A percentile compares a stretch with the other conserved stretches of the same genome.
Evolutionary conservation across 1,140 invertebrate species (phyloP).

Genomic region (Eriocheir sinensis): DNA sequence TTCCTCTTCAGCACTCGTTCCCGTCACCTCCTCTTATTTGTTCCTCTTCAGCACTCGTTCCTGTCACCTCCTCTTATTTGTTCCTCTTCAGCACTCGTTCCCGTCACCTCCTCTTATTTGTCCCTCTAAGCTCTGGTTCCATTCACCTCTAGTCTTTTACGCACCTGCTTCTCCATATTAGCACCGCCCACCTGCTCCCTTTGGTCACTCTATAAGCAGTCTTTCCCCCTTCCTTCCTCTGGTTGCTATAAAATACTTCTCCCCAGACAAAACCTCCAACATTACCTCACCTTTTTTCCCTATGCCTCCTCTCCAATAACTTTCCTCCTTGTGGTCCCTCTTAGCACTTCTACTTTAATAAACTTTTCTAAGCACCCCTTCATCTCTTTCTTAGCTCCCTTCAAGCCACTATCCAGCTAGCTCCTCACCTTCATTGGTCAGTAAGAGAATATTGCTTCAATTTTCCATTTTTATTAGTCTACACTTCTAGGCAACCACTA

Average conservation of each 20-base stretch:
- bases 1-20: no score
- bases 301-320: no score
- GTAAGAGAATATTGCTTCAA: constrained; percentile 25
- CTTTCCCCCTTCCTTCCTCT: constrained; percentile 8
- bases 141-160: neutral
- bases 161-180: neutral
- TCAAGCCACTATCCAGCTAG: no score
- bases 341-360: no score
- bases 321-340: no score
- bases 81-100: neutral
- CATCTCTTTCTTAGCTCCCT: neutral
- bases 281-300: no score
- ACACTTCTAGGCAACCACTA: constrained; percentile 76
- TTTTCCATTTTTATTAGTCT: constrained; percentile 75
- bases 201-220: neutral
- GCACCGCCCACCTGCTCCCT: neutral
- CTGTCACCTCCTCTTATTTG: neutral
- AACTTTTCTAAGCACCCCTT: neutral
- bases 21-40: neutral
- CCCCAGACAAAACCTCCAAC: no score
- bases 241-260: no score
- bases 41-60: neutral
- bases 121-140: neutral
- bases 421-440: neutral
- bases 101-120: neutral